Base-by-base conservation (phyloP, 1,140 invertebrate genomes). In the Marisa cornuarietis region DNA sequence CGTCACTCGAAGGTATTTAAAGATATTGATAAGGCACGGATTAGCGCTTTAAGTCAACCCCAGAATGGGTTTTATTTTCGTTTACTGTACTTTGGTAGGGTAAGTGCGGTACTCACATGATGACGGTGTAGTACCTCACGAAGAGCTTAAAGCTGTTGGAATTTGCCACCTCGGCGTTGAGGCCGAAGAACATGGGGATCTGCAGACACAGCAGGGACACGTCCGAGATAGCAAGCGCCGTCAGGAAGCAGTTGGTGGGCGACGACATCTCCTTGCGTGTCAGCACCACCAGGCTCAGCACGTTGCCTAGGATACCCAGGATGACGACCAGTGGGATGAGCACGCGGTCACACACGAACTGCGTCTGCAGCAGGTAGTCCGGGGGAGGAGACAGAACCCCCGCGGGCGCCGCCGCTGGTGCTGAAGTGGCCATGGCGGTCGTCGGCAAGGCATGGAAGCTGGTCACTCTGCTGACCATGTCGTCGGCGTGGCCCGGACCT, bases 191-290 rank as follows among this genome's bases (percentile, higher is more conserved):
- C 52, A 73, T 72, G 22, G 84, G 84, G n/a, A 85, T 58, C 80
- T 84, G 84, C 31, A 83, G 72, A 20, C 76, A 58, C 20, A 85
- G 81, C n/a, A 85, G 80, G 5, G 82, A 65, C 71, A 96, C 91
- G 92, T 98, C 97, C 89, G 96, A 96, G 84, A 95, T 93, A 1
- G 96, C 96, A 63, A 98, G 92, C 8, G 96, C 96, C 66, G 96
- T 96, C 22, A 98, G 93, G 78, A 97, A 93, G 88, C 96, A 97
- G 91, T 97, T 98, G 85, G 97, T 96, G 82, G 96, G 96, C 18
- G 95, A 96, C 82, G 94, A 93, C 96, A 98, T 97, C 88, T 97
- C 96, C 0, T 96, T 96, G 62, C 96, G 93, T 20, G 83, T 84
- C 18, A 98, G 92, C 69, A 98, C 96, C 26, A 96, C 94, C 93